Conservation (phyloP, 2,797 vertebrate genomes). For the Oreochromis mossambicus region DNA sequence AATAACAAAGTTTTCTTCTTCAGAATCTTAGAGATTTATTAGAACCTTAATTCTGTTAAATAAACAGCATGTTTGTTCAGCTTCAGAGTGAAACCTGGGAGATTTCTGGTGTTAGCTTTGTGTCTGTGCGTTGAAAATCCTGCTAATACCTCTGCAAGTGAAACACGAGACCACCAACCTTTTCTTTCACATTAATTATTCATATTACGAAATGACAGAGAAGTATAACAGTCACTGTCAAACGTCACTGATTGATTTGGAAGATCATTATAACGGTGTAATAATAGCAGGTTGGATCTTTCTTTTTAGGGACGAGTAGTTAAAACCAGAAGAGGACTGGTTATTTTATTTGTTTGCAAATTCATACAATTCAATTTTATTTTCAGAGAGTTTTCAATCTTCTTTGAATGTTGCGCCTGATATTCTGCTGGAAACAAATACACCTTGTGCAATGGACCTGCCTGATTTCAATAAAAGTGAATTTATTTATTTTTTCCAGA, state of each 20-base stretch:
- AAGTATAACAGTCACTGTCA: conserved; percentile 17
- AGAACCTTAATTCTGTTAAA: background rate
- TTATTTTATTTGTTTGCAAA: background rate
- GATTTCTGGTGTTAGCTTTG: background rate
- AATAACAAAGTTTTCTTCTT: background rate
- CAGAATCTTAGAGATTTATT: background rate
- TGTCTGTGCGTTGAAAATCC: background rate
- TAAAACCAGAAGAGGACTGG: background rate
- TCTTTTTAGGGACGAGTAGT: background rate
- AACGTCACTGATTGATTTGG: conserved; percentile 13
- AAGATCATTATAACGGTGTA: background rate
- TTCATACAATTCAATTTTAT: no score
- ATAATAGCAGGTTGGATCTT: background rate
- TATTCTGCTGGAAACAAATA: no score
- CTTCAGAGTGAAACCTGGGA: background rate
- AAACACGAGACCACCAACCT: conserved; percentile 20
- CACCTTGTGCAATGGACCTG: no score
- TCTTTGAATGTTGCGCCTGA: background rate
- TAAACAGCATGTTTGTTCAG: background rate
- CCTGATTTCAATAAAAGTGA: no score
- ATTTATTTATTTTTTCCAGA: background rate
- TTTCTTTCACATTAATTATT: conserved; percentile 46
- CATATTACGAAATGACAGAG: conserved; percentile 16
- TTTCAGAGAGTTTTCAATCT: background rate
- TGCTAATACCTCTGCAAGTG: conserved; percentile 1